phyloP scores from a whole-genome alignment of 1,140 invertebrate species.

The Zaprionus lachaisei region DNA sequence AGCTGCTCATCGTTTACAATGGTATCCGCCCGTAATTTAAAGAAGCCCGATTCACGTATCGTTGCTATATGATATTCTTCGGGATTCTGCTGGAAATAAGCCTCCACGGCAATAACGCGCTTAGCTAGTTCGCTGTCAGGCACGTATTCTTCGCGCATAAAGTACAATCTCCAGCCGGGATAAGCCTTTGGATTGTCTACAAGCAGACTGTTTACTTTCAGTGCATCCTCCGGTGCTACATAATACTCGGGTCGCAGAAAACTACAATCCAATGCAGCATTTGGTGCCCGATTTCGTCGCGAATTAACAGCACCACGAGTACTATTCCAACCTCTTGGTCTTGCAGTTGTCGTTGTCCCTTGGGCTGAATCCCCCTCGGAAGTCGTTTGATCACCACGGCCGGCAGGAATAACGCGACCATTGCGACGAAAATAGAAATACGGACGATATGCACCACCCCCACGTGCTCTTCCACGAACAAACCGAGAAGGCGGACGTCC shows the following conservation, averaged over 20 bases:
- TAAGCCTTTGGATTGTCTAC: slow-evolving; percentile 83
- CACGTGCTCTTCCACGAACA: slow-evolving; percentile 63
- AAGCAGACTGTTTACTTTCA: slow-evolving; percentile 54
- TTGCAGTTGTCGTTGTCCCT: not conserved
- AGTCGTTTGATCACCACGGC: slow-evolving; percentile 36
- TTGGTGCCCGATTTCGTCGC: not conserved
- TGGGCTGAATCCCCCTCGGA: not conserved
- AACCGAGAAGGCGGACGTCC: slow-evolving; percentile 58
- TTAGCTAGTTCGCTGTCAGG: slow-evolving; percentile 75
- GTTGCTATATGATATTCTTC: slow-evolving; percentile 82
- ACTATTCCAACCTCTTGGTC: slow-evolving; percentile 55
- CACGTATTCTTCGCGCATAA: slow-evolving; percentile 86
- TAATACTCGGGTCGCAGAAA: slow-evolving; percentile 70
- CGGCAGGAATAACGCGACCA: slow-evolving; percentile 72
- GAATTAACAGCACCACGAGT: slow-evolving; percentile 3
- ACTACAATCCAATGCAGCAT: slow-evolving; percentile 43
- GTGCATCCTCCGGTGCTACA: slow-evolving; percentile 66
- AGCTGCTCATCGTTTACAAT: slow-evolving; percentile 86
- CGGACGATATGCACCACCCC: slow-evolving; percentile 63
- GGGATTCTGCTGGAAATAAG: slow-evolving; percentile 76
- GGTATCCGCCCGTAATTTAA: slow-evolving; percentile 84
- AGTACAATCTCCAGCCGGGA: slow-evolving; percentile 88
- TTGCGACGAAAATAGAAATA: slow-evolving; percentile 79
- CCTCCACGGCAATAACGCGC: slow-evolving; percentile 84
- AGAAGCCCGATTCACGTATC: slow-evolving; percentile 85